Evolutionary conservation across 1,140 invertebrate genomes (phyloP), one percentile per base, ranked within the genome.

Genomic region (Bombus terrestris): DNA sequence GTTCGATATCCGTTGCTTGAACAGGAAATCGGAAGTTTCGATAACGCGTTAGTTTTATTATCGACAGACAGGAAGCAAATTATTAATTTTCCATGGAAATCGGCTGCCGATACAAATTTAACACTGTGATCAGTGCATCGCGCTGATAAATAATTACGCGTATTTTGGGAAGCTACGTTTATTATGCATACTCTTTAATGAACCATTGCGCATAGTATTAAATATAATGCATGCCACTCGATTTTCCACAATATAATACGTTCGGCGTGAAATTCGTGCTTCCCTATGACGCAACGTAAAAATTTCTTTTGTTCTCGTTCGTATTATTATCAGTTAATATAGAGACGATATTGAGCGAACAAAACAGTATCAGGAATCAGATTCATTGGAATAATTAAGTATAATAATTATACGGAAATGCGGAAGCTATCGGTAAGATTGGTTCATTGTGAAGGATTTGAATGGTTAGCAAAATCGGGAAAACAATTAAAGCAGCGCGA

Each of bases 41-140:
- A 73, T 81, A 73, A 62, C 28, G 47, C 47, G 47, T 22, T 53
- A 53, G 47, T 81, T 75, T 75, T 64, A 82, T 41, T 75, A 41
- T n/a, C 68, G 68, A 39, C 9, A 39, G 68, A 5, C 37, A 53
- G 18, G 10, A 10, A 25, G 22, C 10, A 37, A 82, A 74, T 64
- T 59, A 69, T 73, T 64, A 74, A 37, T 75, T 73, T 75, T 75
- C 1, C 47, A 22, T 22, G 71, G 32, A 82, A 75, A 64, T 64
- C 9, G 22, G 32, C 32, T 12, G 6, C 2, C 47, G 39, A 9
- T 5, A 2, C 15, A 25, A 47, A 75, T 73, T 15, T 37, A 35
- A 43, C 3, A 43, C 18, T 8, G 0, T 12, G 18, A 28, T 37
- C 69, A 28, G 32, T 62, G n/a, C 6, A 71, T 79, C 32, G 62